Conservation (phyloP, 2,888 invertebrate genomes). For the Tuberolachnus salignus region DNA sequence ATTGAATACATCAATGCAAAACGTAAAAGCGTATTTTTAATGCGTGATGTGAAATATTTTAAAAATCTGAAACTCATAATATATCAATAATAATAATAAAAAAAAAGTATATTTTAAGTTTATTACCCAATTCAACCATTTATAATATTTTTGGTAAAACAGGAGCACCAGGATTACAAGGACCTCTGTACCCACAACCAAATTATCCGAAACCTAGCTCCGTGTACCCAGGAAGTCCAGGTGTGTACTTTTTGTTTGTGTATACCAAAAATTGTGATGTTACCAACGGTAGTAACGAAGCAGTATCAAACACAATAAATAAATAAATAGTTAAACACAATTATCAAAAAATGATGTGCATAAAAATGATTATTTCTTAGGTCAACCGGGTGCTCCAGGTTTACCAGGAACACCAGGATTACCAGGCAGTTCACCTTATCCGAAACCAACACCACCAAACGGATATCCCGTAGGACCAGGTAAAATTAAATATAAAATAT, state of each 20-base stretch:
- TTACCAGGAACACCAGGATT: conserved; percentile 55
- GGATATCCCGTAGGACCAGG: conserved; percentile 61
- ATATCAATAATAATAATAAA: too few relatives aligned
- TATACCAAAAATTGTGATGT: too few relatives aligned
- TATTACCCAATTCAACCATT: too few relatives aligned
- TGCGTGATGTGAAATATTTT: not conserved
- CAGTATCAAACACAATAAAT: too few relatives aligned
- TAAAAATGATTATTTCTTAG: conserved; percentile 8
- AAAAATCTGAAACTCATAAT: too few relatives aligned
- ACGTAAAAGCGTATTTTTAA: not conserved
- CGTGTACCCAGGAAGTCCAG: conserved; percentile 62
- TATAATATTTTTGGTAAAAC: not conserved
- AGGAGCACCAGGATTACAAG: conserved; percentile 57
- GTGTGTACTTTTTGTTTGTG: conserved; percentile 56
- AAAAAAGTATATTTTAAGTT: too few relatives aligned
- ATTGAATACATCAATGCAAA: not conserved
- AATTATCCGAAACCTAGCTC: conserved; percentile 59
- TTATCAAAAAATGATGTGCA: not conserved
- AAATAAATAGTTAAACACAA: too few relatives aligned
- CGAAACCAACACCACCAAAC: conserved; percentile 61
- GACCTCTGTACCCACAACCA: conserved; percentile 38
- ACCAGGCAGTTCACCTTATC: conserved; percentile 61
- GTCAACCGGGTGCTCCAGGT: conserved; percentile 56
- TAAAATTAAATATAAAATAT: not conserved
- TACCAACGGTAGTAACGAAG: too few relatives aligned